Conservation (phyloP, 2,797 vertebrate genomes). For the Falco novaeseelandiae region DNA sequence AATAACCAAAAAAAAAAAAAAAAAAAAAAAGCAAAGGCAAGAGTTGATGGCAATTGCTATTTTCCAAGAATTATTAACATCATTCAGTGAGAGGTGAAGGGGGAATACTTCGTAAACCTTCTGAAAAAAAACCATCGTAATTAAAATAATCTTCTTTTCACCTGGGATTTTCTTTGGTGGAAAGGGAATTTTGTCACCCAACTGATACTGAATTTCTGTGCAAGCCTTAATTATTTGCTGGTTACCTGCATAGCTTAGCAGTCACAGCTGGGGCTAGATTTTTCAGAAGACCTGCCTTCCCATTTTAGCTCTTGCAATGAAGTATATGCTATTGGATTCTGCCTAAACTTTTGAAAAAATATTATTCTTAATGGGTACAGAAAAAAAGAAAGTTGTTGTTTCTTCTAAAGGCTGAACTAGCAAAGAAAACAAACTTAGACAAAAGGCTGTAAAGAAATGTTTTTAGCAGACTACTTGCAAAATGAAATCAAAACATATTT, state of each 20-base stretch:
- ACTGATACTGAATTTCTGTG: neutral
- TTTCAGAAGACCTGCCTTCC: neutral
- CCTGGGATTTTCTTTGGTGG: constrained; percentile 3
- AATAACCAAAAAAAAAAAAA: neutral
- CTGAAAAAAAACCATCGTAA: neutral
- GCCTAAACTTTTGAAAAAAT: constrained; percentile 25
- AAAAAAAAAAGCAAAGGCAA: neutral
- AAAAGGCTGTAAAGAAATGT: constrained; percentile 20
- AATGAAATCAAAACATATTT: constrained; percentile 26
- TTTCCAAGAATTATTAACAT: neutral
- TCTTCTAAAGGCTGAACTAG: constrained; percentile 12
- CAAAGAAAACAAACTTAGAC: constrained; percentile 40
- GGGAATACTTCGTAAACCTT: constrained; percentile 8
- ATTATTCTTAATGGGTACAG: neutral
- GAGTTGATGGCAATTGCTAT: neutral
- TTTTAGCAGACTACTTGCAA: constrained; percentile 27
- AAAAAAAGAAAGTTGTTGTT: neutral
- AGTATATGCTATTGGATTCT: neutral
- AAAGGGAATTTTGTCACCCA: constrained; percentile 42
- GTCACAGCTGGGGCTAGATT: neutral
- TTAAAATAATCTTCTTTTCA: constrained; percentile 29
- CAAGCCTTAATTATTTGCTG: constrained; percentile 19
- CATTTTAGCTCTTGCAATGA: neutral
- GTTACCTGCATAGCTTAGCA: neutral
- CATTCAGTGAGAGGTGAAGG: neutral